phyloP scores from a whole-genome alignment of 2,888 invertebrate genomes.

The Philonicus albiceps region DNA sequence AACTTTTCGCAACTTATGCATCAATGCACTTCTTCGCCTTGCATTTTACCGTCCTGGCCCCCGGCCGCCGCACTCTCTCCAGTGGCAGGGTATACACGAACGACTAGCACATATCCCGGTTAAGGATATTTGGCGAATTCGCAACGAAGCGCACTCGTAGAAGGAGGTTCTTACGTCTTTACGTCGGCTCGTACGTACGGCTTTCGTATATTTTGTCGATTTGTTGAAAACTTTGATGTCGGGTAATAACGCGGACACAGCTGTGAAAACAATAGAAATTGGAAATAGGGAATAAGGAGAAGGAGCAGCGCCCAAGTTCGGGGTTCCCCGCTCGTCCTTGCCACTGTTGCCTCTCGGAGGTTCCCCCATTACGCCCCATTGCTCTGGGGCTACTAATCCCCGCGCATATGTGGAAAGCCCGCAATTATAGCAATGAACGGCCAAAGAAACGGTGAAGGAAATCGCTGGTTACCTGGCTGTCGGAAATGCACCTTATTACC shows the following conservation, averaged over 20 bases:
- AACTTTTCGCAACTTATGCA: slow-evolving; percentile 48
- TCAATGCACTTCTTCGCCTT: slow-evolving; percentile 47
- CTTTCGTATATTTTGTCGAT: slow-evolving; percentile 13
- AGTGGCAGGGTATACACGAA: neutral
- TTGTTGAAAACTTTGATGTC: slow-evolving; percentile 34
- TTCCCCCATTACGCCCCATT: neutral
- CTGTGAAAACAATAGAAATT: slow-evolving; percentile 29
- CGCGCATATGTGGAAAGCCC: neutral
- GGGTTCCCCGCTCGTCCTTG: neutral
- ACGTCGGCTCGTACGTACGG: neutral
- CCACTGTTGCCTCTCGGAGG: neutral
- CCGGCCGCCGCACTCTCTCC: neutral
- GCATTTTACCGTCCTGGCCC: neutral
- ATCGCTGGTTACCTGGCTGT: neutral
- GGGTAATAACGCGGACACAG: slow-evolving; percentile 22
- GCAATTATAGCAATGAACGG: neutral
- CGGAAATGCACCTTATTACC: neutral
- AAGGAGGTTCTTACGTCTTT: neutral
- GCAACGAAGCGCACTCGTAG: neutral
- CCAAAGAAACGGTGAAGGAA: neutral
- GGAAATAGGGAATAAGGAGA: slow-evolving; percentile 14
- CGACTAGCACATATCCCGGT: neutral
- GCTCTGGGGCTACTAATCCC: neutral
- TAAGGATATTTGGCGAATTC: neutral
- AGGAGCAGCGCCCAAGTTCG: neutral